These are phyloP conservation scores for Clarias fuscus DNA, from an alignment of 2,797 vertebrate genomes.

Conservation along the genomic window DNA sequence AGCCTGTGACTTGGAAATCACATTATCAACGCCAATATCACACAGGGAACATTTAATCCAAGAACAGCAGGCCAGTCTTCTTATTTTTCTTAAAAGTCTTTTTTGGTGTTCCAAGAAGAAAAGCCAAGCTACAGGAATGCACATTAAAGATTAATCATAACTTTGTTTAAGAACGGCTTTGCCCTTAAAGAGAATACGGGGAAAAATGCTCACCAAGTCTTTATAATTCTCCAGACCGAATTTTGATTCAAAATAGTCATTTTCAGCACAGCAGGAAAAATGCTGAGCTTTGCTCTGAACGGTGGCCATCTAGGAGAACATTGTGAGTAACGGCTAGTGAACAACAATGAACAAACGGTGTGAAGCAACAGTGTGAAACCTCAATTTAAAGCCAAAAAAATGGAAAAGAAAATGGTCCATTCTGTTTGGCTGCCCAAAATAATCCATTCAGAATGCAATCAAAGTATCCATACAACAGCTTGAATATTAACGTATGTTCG, in stretches of 20 bases:
- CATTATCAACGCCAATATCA: background rate
- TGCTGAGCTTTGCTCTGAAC: background rate
- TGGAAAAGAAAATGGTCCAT: background rate
- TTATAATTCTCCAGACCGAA: background rate
- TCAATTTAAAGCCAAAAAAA: background rate
- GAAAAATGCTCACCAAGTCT: background rate
- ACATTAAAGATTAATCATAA: constrained; percentile 7
- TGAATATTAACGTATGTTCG: no score
- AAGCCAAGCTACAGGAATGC: background rate
- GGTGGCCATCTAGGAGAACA: background rate
- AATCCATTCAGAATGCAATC: background rate
- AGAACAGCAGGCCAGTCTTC: background rate
- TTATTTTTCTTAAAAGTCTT: background rate
- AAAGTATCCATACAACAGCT: no score
- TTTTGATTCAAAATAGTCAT: background rate
- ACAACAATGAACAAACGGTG: constrained; percentile 9
- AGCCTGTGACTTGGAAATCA: background rate
- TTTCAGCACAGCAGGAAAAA: constrained; percentile 3
- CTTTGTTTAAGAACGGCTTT: constrained; percentile 9
- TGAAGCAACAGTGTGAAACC: background rate
- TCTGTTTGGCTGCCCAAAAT: background rate
- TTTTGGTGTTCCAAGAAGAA: background rate
- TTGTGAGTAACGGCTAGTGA: background rate
- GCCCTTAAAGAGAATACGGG: background rate
- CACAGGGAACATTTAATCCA: background rate